phyloP scores from a whole-genome alignment of 1,140 invertebrate species.

The Babylonia areolata region DNA sequence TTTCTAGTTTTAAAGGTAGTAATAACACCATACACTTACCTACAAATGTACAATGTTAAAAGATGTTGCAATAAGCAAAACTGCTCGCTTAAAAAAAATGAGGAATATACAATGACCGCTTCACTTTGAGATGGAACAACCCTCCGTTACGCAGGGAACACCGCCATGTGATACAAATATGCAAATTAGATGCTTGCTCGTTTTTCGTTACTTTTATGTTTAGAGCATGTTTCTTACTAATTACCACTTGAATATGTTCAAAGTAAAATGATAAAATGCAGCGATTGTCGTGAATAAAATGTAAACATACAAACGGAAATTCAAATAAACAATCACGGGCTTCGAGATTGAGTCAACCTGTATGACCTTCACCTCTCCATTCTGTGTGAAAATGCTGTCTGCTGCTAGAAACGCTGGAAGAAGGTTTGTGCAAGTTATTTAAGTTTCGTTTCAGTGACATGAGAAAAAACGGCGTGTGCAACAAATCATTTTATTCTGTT shows the following conservation, averaged over 20 bases:
- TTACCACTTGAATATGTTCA: background rate
- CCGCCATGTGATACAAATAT: conserved; percentile 41
- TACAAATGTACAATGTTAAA: background rate
- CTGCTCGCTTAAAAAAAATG: background rate
- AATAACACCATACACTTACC: background rate
- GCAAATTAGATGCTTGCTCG: conserved; percentile 27
- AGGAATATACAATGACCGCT: background rate
- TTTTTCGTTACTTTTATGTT: background rate
- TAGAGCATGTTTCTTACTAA: background rate
- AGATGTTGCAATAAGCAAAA: background rate
- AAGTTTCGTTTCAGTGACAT: no score
- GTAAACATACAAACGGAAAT: no score
- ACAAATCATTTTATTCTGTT: no score
- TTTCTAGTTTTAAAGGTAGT: background rate
- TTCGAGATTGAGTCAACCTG: background rate
- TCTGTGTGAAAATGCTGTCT: conserved; percentile 47
- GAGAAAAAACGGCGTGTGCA: no score
- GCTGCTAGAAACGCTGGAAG: conserved; percentile 31
- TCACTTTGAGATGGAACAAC: background rate
- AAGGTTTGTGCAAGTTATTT: no score
- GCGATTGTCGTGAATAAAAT: background rate
- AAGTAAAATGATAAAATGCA: background rate
- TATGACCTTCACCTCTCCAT: conserved; percentile 38
- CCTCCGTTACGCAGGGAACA: conserved; percentile 34
- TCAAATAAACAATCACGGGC: background rate